Conservation (phyloP, 2,797 vertebrate genomes). For the Amniataba percoides region DNA sequence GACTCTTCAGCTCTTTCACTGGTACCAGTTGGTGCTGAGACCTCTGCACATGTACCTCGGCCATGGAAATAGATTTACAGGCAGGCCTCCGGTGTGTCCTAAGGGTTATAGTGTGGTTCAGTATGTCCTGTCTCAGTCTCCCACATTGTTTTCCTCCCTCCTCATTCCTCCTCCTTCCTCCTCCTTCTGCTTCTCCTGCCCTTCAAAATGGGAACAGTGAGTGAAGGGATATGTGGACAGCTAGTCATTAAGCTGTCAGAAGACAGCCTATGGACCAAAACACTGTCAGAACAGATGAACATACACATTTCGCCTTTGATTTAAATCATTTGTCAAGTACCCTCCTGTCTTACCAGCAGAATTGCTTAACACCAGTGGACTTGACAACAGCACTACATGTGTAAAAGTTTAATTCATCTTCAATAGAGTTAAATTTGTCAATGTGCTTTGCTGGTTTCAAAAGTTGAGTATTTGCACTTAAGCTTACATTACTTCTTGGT, state of each 20-base stretch:
- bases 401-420: conserved; percentile 15
- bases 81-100: conserved; percentile 49
- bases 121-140: conserved; percentile 52
- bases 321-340: conserved; percentile 64
- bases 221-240: conserved; percentile 75
- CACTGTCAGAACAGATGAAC: conserved; percentile 57
- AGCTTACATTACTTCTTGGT: not conserved
- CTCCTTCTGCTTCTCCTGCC: conserved; percentile 19
- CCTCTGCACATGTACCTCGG: conserved; percentile 41
- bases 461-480: not conserved
- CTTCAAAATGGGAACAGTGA: conserved; percentile 48
- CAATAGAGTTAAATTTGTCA: not conserved
- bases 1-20: conserved; percentile 46
- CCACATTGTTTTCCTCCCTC: conserved; percentile 53
- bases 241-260: conserved; percentile 79
- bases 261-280: conserved; percentile 60
- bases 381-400: conserved; percentile 15
- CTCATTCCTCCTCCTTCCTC: conserved; percentile 29
- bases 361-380: conserved; percentile 13
- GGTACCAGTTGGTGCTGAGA: conserved; percentile 51
- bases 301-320: conserved; percentile 60
- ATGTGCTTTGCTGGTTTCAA: conserved; percentile 5
- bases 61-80: conserved; percentile 57
- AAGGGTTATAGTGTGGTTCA: conserved; percentile 39
- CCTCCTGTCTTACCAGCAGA: conserved; percentile 37